A percentile compares a stretch with the other conserved stretches of the same genome.
phyloP scores from a whole-genome alignment of 2,113 vertebrate species.

The Phocoena sinus region DNA sequence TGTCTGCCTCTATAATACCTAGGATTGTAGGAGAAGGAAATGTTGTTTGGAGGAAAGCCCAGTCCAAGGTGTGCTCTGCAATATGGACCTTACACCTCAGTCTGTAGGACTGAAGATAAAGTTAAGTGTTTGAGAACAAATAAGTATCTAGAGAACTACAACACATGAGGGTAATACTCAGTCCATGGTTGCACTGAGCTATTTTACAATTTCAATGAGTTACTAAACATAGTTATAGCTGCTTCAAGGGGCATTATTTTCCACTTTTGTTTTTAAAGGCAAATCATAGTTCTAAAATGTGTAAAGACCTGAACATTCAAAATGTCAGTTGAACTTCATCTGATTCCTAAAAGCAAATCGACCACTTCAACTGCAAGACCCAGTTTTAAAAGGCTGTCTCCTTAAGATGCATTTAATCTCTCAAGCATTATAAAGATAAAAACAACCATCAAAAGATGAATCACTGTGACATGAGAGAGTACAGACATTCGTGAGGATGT shows the following conservation, averaged over 20 bases:
- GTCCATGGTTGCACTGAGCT: not conserved
- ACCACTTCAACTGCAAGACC: not conserved
- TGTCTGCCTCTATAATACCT: not conserved
- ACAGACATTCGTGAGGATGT: not conserved
- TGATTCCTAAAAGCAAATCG: not conserved
- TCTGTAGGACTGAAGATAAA: not conserved
- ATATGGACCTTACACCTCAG: not conserved
- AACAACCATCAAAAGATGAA: not conserved
- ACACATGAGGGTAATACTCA: not conserved
- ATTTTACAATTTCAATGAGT: not conserved
- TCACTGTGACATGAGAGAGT: not conserved
- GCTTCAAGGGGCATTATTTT: not conserved
- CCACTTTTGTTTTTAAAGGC: constrained; percentile 23
- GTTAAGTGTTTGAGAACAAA: not conserved
- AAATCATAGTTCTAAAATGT: not conserved
- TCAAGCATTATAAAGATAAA: not conserved
- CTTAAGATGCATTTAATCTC: not conserved
- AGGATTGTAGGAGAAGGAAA: not conserved
- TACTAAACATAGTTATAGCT: not conserved
- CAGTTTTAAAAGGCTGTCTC: not conserved
- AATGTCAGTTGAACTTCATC: not conserved
- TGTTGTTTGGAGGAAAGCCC: not conserved
- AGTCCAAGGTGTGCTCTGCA: not conserved
- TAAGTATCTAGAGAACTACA: not conserved
- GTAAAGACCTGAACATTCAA: not conserved